Percentiles rank a stretch among this genome's conserved stretches.
Evolutionary conservation across 2,888 invertebrate genomes (phyloP).

Genomic region (Drosophila rubida): DNA sequence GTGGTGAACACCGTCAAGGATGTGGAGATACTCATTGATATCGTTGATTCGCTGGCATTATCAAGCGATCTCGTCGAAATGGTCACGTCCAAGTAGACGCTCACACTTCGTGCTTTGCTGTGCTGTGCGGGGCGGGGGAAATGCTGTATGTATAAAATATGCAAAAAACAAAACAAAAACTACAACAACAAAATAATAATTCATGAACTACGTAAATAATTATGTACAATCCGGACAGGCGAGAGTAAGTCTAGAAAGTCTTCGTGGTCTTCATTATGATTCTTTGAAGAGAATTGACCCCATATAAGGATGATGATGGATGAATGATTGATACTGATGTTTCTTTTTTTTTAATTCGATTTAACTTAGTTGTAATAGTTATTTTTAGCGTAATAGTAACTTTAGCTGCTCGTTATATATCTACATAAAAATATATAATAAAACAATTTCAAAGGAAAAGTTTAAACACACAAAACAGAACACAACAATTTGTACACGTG

Average conservation of each 20-base stretch:
- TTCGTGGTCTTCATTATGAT: not conserved
- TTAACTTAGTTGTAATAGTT: conserved; percentile 65
- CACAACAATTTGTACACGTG: conserved; percentile 10
- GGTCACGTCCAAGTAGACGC: conserved; percentile 54
- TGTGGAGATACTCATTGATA: conserved; percentile 83
- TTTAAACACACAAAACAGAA: conserved; percentile 1
- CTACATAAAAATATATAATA: conserved; percentile 34
- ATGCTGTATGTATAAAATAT: conserved; percentile 2
- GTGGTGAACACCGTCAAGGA: conserved; percentile 81
- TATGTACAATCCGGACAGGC: not conserved
- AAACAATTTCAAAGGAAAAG: not conserved
- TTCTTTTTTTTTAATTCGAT: conserved; percentile 50
- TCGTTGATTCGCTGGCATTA: conserved; percentile 83
- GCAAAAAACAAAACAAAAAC: not conserved
- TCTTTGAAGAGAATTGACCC: conserved; percentile 22
- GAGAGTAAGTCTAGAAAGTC: not conserved
- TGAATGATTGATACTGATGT: conserved; percentile 12
- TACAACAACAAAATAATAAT: not conserved
- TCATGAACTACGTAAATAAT: not conserved
- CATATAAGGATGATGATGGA: not conserved
- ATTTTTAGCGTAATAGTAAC: conserved; percentile 68
- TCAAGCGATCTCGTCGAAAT: conserved; percentile 80
- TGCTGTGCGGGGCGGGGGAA: not conserved
- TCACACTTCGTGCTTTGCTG: not conserved
- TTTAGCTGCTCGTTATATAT: conserved; percentile 65